Evolutionary conservation across 2,113 vertebrate species (phyloP).

Genomic region (Alectura lathami): DNA sequence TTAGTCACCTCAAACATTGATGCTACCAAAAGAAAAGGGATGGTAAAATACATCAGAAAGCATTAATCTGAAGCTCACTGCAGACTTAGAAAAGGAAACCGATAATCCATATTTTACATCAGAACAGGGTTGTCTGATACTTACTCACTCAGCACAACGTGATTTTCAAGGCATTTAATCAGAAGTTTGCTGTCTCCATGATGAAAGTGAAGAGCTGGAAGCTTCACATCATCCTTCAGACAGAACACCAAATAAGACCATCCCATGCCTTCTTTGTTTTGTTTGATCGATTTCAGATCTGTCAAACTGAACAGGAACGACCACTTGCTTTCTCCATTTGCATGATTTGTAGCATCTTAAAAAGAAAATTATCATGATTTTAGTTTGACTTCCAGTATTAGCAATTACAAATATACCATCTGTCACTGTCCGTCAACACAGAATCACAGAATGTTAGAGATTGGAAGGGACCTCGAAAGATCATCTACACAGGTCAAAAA

Average conservation of each 20-base stretch:
- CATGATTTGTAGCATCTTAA: slow-evolving; percentile 77
- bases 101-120: background rate
- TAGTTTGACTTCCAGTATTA: slow-evolving; percentile 11
- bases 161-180: slow-evolving; percentile 88
- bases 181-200: slow-evolving; percentile 88
- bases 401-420: background rate
- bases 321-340: slow-evolving; percentile 85
- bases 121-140: slow-evolving; percentile 67
- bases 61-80: background rate
- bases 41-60: background rate
- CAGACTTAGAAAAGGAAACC: background rate
- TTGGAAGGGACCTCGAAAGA: too few relatives aligned
- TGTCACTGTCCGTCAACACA: background rate
- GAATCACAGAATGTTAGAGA: too few relatives aligned
- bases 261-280: slow-evolving; percentile 87
- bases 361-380: slow-evolving; percentile 71
- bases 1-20: background rate
- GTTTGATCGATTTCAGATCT: slow-evolving; percentile 89
- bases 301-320: slow-evolving; percentile 88
- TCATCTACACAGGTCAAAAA: background rate
- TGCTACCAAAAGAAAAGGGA: background rate
- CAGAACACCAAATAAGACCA: slow-evolving; percentile 90
- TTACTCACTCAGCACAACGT: slow-evolving; percentile 88
- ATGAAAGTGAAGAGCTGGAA: slow-evolving; percentile 94
- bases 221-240: slow-evolving; percentile 84